A percentile compares a stretch with the other conserved stretches of the same genome.
phyloP scores from a whole-genome alignment of 2,113 vertebrate species.

The Acinonyx jubatus region DNA sequence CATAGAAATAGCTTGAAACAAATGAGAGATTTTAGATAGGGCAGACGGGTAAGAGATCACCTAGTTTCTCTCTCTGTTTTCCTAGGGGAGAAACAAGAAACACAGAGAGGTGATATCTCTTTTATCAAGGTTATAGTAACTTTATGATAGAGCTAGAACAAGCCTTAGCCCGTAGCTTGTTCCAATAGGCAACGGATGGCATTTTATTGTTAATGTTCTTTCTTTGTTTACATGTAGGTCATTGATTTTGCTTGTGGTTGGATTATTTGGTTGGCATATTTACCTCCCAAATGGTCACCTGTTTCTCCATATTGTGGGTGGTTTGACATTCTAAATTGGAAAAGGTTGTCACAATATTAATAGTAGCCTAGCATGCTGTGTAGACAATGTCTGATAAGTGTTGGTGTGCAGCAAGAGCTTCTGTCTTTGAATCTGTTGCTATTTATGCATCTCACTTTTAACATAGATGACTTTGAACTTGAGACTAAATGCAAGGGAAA shows the following conservation, averaged over 20 bases:
- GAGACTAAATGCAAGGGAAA: not conserved
- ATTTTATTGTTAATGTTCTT: not conserved
- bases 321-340: conserved; percentile 8
- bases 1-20: not conserved
- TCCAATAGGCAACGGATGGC: not conserved
- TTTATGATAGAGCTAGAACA: not conserved
- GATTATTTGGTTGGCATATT: not conserved
- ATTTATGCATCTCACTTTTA: not conserved
- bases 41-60: not conserved
- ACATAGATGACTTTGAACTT: not conserved
- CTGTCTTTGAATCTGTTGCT: not conserved
- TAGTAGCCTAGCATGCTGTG: not conserved
- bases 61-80: not conserved
- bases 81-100: not conserved
- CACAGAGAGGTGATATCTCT: not conserved
- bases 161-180: not conserved
- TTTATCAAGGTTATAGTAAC: not conserved
- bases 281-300: not conserved
- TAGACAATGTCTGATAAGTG: not conserved
- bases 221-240: not conserved
- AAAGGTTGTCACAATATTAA: not conserved
- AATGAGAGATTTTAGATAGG: not conserved
- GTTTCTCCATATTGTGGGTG: not conserved
- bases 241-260: not conserved
- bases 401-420: not conserved